Base-by-base conservation (phyloP, 2,797 vertebrate species). In the Botia almorhae region DNA sequence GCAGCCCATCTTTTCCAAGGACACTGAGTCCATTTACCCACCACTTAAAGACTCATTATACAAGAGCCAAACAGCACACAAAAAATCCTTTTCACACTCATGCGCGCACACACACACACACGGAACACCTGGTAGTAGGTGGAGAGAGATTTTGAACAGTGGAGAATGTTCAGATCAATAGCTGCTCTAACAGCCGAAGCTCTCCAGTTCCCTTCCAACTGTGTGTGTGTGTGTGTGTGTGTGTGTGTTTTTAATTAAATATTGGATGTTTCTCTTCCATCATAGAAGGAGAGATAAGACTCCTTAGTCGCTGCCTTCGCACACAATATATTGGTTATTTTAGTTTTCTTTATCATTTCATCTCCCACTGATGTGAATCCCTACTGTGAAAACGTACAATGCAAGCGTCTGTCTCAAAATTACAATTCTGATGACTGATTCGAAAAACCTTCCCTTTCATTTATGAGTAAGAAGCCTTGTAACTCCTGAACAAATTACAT, bases 111-210 rank as follows among this genome's bases (percentile, higher is more conserved):
- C 60, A 76, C 1, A 91, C 89, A 84, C 84, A 88, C 78, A n/a
- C 67, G 26, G 43, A 78, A 85, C 91, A 92, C 90, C 90, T 92
- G 91, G 88, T 85, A 75, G 89, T 89, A 92, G 89, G 89, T 86
- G 89, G 84, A 72, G 50, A 26, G 69, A 79, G 21, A 65, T 36
- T 50, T 23, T 67, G 36, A 74, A 77, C 14, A 48, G 71, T 77
- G 36, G 60, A 46, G 76, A 82, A 82, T 81, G 48, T 33, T 56
- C 64, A 46, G 80, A 77, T 53, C 60, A 72, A 11, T 67, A 67
- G 63, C 64, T 53, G 23, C 58, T 79, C 53, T 16, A 70, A 72
- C 26, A 19, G 50, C 48, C n/a, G 11, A 21, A 64, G 48, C 48
- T 72, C 29, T 78, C 50, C n/a, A 65, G 65, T 43, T 29, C 21